Percentiles rank a stretch among this genome's conserved stretches.
Conservation (phyloP, 1,140 invertebrate genomes). For the Drosophila sp. region DNA sequence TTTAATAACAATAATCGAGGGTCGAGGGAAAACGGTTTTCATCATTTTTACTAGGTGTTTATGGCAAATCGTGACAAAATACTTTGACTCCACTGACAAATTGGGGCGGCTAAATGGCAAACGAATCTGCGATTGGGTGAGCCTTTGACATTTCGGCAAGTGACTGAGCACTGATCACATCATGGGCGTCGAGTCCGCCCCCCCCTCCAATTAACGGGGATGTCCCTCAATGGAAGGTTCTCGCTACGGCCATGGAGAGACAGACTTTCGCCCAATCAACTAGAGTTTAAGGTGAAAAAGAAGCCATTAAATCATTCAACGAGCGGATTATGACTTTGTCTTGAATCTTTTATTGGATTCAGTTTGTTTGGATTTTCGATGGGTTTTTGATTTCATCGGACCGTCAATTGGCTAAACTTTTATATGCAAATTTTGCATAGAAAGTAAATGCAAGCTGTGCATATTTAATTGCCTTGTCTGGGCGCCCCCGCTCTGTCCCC, state of each 20-base stretch:
- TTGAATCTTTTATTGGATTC: not conserved
- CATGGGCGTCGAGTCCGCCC: not conserved
- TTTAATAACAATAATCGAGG: constrained; percentile 71
- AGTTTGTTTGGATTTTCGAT: constrained; percentile 4
- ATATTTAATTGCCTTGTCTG: constrained; percentile 42
- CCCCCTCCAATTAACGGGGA: too few relatives aligned
- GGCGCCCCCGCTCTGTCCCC: constrained; percentile 15
- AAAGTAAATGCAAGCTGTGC: constrained; percentile 52
- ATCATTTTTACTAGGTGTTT: constrained; percentile 70
- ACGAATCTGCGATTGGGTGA: constrained; percentile 21
- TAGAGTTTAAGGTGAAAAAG: constrained; percentile 8
- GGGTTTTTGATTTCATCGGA: constrained; percentile 7
- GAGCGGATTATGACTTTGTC: not conserved
- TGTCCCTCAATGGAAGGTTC: not conserved
- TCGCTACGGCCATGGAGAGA: not conserved
- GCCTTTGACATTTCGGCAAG: constrained; percentile 67
- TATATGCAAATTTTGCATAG: constrained; percentile 52
- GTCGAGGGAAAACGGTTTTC: constrained; percentile 40
- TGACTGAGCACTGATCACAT: constrained; percentile 16
- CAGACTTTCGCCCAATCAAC: not conserved
- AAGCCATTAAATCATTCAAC: constrained; percentile 5
- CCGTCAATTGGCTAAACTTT: constrained; percentile 15
- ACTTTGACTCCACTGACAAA: constrained; percentile 58
- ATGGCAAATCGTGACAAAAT: constrained; percentile 73
- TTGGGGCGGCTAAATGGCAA: constrained; percentile 50